These are phyloP conservation scores for Actenoides hombroni DNA, from an alignment of 2,113 vertebrate genomes.

Conservation along the genomic window DNA sequence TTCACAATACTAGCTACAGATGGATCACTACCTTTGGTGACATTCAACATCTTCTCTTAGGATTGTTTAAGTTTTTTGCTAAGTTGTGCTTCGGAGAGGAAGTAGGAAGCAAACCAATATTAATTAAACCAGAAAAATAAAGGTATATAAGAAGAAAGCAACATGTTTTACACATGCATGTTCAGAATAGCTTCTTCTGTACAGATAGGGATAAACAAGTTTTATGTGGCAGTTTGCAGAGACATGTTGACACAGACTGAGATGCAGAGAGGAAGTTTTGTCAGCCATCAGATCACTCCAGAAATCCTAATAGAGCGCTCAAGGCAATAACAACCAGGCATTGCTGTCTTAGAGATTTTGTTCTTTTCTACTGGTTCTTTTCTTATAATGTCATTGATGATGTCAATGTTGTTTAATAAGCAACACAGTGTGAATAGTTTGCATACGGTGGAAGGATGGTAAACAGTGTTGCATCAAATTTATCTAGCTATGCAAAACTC, in stretches of 20 bases:
- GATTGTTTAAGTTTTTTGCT: background rate
- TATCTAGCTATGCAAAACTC: background rate
- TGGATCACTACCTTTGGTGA: background rate
- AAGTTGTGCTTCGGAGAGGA: background rate
- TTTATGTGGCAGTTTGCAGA: background rate
- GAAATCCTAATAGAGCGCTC: background rate
- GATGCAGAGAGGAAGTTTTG: background rate
- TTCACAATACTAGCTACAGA: background rate
- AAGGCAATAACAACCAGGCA: background rate
- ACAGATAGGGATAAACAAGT: background rate
- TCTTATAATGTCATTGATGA: background rate
- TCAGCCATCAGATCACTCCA: background rate
- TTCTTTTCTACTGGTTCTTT: background rate
- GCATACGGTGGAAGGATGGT: background rate
- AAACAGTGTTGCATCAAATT: background rate
- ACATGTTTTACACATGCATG: background rate
- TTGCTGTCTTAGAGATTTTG: background rate
- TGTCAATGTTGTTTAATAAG: slow-evolving; percentile 6
- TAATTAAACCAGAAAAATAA: background rate
- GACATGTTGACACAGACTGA: background rate
- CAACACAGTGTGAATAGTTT: background rate
- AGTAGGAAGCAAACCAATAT: background rate
- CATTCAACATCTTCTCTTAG: background rate
- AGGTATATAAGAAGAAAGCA: background rate
- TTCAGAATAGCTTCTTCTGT: background rate